phyloP scores from a whole-genome alignment of 2,888 invertebrate species.

The Nineta flava region DNA sequence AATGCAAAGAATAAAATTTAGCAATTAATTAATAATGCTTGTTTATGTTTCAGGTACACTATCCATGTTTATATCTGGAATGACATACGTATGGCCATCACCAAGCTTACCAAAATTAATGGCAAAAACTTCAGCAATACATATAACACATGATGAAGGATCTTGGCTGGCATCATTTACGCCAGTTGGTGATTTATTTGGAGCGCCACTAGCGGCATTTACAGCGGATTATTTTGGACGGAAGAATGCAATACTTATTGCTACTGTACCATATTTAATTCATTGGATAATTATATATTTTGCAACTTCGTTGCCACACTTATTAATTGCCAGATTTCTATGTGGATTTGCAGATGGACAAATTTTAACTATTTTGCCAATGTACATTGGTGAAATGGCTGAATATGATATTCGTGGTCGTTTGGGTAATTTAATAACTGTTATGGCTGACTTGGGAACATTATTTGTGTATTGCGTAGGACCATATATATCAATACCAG shows the following conservation, averaged over 20 bases:
- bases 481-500: conserved; percentile 36
- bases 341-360: conserved; percentile 37
- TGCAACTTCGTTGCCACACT: background rate
- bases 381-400: conserved; percentile 42
- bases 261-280: conserved; percentile 4
- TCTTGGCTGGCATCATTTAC: conserved; percentile 7
- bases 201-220: conserved; percentile 5
- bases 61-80: conserved; percentile 5
- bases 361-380: conserved; percentile 29
- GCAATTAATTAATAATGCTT: background rate
- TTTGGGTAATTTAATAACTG: conserved; percentile 40
- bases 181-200: conserved; percentile 4
- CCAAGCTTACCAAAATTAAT: conserved; percentile 6
- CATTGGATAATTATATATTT: conserved; percentile 4
- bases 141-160: conserved; percentile 4
- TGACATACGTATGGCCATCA: conserved; percentile 5
- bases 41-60: conserved; percentile 4
- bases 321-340: conserved; percentile 22
- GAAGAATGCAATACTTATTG: conserved; percentile 1
- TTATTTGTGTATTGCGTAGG: conserved; percentile 45
- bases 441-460: conserved; percentile 37
- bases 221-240: conserved; percentile 4
- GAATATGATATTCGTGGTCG: conserved; percentile 39
- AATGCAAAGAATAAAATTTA: background rate
- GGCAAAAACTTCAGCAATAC: conserved; percentile 4